Conservation (phyloP, 2,113 vertebrate species). For the Pollimyrus isidori region DNA sequence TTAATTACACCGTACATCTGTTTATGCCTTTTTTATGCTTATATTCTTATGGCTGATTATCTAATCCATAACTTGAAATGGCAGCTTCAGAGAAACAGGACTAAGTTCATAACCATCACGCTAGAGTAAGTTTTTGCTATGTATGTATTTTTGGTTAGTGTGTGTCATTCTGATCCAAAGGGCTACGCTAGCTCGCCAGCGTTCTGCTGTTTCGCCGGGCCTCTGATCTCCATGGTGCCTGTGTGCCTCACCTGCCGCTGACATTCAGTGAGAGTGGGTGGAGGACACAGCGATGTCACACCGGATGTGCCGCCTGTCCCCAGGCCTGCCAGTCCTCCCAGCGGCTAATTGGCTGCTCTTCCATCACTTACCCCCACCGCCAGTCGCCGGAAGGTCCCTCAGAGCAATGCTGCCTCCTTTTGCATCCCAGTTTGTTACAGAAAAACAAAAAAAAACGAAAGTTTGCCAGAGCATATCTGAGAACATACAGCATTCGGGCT, state of each 20-base stretch:
- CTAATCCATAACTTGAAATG: neutral
- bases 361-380: slow-evolving; percentile 15
- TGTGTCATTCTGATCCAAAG: neutral
- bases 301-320: neutral
- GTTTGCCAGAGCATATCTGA: neutral
- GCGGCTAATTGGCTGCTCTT: slow-evolving; percentile 46
- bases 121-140: neutral
- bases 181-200: neutral
- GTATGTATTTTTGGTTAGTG: neutral
- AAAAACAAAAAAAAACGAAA: neutral
- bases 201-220: neutral
- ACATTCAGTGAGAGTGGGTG: neutral
- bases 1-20: neutral
- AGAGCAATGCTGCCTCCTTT: neutral
- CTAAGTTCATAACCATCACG: neutral
- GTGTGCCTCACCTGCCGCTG: neutral
- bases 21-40: neutral
- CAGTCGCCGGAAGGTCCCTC: neutral
- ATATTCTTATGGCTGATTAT: neutral
- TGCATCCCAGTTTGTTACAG: neutral
- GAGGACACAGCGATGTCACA: neutral
- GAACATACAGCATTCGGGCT: neutral
- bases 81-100: neutral
- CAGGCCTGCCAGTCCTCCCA: slow-evolving; percentile 21
- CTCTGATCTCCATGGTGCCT: neutral